A percentile compares a stretch with the other conserved stretches of the same genome.
Conservation (phyloP, 37 sponge, comb jelly and placozoan genomes). For the Mnemiopsis leidyi region DNA sequence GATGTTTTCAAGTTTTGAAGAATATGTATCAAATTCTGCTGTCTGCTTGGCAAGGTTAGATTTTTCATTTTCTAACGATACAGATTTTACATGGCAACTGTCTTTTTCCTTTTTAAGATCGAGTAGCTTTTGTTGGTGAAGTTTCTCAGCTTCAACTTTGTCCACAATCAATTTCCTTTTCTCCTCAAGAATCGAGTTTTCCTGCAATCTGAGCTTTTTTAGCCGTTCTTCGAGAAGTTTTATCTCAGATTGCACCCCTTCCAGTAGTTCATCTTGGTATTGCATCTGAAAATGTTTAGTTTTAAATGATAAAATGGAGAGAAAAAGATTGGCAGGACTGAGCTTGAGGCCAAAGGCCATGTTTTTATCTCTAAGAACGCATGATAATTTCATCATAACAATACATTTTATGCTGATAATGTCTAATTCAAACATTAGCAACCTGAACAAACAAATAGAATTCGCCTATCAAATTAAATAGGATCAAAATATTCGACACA, state of each 20-base stretch:
- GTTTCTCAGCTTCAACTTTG: slow-evolving; percentile 13
- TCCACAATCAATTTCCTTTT: background rate
- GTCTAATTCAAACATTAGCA: too few relatives aligned
- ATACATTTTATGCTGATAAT: too few relatives aligned
- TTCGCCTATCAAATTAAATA: background rate
- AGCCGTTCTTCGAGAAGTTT: slow-evolving; percentile 1
- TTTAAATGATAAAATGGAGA: too few relatives aligned
- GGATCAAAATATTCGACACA: background rate
- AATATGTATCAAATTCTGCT: background rate
- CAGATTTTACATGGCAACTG: background rate
- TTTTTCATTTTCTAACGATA: background rate
- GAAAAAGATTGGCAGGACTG: too few relatives aligned
- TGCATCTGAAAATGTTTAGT: slow-evolving; percentile 58
- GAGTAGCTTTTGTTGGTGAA: background rate
- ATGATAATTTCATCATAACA: too few relatives aligned
- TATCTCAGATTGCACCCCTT: background rate
- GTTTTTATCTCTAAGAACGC: too few relatives aligned
- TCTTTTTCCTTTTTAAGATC: background rate
- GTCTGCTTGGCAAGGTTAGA: background rate
- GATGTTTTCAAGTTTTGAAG: background rate
- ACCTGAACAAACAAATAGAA: too few relatives aligned
- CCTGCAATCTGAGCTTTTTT: background rate
- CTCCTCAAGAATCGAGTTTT: background rate
- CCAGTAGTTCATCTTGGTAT: slow-evolving; percentile 49
- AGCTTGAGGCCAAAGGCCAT: too few relatives aligned